phyloP scores from a whole-genome alignment of 2,888 invertebrate genomes.

The Bhutanitis thaidina region DNA sequence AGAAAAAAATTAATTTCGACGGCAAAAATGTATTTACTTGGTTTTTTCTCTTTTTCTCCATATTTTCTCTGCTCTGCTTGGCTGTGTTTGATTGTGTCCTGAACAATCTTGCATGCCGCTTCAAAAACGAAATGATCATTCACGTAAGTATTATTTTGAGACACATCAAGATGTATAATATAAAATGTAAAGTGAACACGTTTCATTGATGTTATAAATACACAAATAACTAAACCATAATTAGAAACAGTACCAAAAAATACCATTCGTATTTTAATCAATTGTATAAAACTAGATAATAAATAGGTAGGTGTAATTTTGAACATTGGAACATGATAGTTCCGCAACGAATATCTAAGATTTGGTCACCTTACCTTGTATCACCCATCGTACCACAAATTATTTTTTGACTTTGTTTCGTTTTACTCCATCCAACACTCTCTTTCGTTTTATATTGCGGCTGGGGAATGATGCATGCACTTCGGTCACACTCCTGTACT shows the following conservation, averaged over 20 bases:
- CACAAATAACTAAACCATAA: slow-evolving; percentile 26
- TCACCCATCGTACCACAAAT: slow-evolving; percentile 55
- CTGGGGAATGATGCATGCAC: slow-evolving; percentile 77
- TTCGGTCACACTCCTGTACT: slow-evolving; percentile 21
- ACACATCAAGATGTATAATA: slow-evolving; percentile 65
- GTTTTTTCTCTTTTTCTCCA: slow-evolving; percentile 87
- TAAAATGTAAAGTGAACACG: slow-evolving; percentile 29
- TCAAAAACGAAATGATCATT: slow-evolving; percentile 85
- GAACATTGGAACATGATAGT: slow-evolving; percentile 22
- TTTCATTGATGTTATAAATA: slow-evolving; percentile 33
- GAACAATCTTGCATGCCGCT: slow-evolving; percentile 88
- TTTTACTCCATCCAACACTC: slow-evolving; percentile 73
- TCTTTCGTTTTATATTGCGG: slow-evolving; percentile 69
- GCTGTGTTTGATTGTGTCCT: slow-evolving; percentile 90
- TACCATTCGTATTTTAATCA: slow-evolving; percentile 14
- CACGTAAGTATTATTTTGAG: slow-evolving; percentile 87
- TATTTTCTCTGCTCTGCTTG: slow-evolving; percentile 91
- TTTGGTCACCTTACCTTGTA: slow-evolving; percentile 56
- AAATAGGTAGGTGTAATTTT: slow-evolving; percentile 27
- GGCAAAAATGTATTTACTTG: slow-evolving; percentile 84
- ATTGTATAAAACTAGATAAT: slow-evolving; percentile 20
- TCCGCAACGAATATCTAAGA: slow-evolving; percentile 29
- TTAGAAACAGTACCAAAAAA: slow-evolving; percentile 18
- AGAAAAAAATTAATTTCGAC: slow-evolving; percentile 67
- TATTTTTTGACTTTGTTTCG: slow-evolving; percentile 47